These are phyloP conservation scores for Varecia variegata DNA, from an alignment of 2,797 vertebrate species.

Conservation along the genomic window DNA sequence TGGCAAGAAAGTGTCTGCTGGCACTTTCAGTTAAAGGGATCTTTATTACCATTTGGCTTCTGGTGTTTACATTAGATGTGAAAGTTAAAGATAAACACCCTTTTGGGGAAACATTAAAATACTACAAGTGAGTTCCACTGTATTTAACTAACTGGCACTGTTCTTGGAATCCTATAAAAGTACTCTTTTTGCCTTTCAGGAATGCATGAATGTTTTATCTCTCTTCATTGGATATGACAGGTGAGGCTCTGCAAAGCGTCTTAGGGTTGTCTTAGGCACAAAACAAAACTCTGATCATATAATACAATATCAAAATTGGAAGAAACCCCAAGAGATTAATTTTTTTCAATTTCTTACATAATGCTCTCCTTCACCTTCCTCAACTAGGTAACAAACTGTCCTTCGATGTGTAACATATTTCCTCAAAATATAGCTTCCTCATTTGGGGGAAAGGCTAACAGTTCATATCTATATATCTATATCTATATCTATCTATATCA, in stretches of 20 bases:
- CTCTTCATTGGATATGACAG: not conserved
- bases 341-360: not conserved
- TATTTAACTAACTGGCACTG: slow-evolving; percentile 61
- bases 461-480: not conserved
- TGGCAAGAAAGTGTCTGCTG: not conserved
- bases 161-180: slow-evolving; percentile 55
- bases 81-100: slow-evolving; percentile 62
- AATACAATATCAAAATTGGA: not conserved
- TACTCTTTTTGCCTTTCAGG: not conserved
- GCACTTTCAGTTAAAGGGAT: slow-evolving; percentile 9
- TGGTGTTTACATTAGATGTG: slow-evolving; percentile 68
- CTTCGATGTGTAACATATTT: not conserved
- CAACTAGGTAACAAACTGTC: not conserved
- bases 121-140: slow-evolving; percentile 53
- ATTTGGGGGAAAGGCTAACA: not conserved
- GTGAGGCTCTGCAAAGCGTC: not conserved
- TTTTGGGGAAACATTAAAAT: slow-evolving; percentile 66
- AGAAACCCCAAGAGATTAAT: not conserved
- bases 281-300: not conserved
- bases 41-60: slow-evolving; percentile 66
- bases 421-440: not conserved
- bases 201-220: not conserved
- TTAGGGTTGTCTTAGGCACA: not conserved
- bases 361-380: not conserved
- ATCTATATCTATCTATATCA: not conserved